phyloP scores from a whole-genome alignment of 2,888 invertebrate species.

The Agrochola circellaris region DNA sequence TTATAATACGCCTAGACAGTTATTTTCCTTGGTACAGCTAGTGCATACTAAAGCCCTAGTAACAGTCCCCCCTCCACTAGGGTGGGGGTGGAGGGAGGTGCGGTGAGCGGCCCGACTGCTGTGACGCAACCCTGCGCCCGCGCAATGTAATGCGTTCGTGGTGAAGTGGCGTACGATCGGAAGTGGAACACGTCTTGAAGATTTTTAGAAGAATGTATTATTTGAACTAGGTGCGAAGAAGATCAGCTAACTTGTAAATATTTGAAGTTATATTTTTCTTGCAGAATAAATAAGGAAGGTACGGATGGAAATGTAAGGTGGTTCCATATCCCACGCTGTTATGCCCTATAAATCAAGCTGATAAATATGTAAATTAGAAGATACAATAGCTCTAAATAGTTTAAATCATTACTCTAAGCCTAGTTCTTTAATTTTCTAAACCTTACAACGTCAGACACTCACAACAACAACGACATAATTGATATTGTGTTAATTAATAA shows the following conservation, averaged over 20 bases:
- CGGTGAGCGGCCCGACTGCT: conserved; percentile 82
- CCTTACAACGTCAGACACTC: too few species aligned
- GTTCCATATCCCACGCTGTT: background rate
- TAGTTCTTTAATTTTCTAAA: background rate
- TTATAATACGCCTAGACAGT: conserved; percentile 34
- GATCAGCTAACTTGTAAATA: background rate
- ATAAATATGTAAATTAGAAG: background rate
- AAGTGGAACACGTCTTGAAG: conserved; percentile 42
- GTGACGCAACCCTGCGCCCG: conserved; percentile 83
- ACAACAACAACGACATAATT: too few species aligned
- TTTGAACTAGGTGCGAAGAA: background rate
- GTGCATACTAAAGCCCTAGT: conserved; percentile 74
- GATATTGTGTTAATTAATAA: too few species aligned
- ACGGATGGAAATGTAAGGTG: background rate
- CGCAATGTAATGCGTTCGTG: conserved; percentile 67
- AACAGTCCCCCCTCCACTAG: conserved; percentile 71
- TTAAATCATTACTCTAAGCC: background rate
- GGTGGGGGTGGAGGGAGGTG: conserved; percentile 79
- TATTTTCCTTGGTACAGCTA: conserved; percentile 58
- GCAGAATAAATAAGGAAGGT: background rate
- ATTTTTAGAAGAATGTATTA: background rate
- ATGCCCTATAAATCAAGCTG: background rate
- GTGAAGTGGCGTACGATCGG: conserved; percentile 69
- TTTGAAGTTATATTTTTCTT: background rate
- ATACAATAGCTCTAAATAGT: background rate